Base-by-base conservation (phyloP, 2,888 invertebrate species). In the Agonopterix heracliana region DNA sequence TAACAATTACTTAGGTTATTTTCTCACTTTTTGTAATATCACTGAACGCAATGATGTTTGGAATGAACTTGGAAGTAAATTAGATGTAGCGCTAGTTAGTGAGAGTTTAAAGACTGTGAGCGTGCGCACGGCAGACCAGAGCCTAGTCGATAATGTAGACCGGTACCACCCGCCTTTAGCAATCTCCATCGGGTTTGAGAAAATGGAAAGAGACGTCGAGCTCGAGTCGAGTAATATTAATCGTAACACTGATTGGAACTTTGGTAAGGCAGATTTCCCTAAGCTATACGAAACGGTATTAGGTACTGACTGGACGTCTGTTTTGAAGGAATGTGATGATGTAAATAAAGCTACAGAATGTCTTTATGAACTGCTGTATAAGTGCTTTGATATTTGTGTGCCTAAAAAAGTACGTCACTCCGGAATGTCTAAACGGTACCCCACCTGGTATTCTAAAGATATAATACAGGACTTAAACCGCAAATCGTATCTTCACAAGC, bases 41-140 rank as follows among this genome's bases (percentile, higher is more conserved):
- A 11, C 11, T 12, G 52, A 54, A 12, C 12, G 9, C 4, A 54
- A 54, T 51, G 3, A 9, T 34, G 41, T 54, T 9, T 12, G 13
- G 11, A 54, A 54, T 38, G 5, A 11, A 12, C 35, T 26, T 12
- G 48, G 50, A 0, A 42, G 52, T n/a, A 48, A 44, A 4, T 13
- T 52, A 34, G 54, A 54, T 43, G 50, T 54, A 2, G 52, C 50
- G 1, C 26, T 54, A 10, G 44, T 45, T 2, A 45, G 47, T 41
- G 52, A 54, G 45, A 44, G 53, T 40, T 35, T 1, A 10, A 41
- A 11, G 9, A 9, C 2, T 10, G 9, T 9, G 11, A 12, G 34
- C 5, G 41, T 13, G 10, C n/a, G n/a, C 11, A 13, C 34, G n/a
- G 7, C 7, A 36, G 47, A 10, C 14, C 11, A 7, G 34, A 11